Evolutionary conservation across 2,797 vertebrate species (phyloP), one percentile per base, ranked within the genome.

Genomic region (Tarsius wallacei): DNA sequence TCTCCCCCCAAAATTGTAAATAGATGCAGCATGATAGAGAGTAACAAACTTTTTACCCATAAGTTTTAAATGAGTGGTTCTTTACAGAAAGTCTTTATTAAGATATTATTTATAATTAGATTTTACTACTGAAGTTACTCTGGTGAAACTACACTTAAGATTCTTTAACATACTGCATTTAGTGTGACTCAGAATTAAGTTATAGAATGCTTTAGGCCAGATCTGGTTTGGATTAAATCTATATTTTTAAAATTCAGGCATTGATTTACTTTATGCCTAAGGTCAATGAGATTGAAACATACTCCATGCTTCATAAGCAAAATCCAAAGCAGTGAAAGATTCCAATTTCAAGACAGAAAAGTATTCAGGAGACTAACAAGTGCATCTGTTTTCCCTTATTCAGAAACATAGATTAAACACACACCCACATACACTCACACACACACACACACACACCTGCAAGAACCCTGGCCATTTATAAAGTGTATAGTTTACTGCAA

Each of bases 261-360:
- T 87, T 68, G 94, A 95, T 86, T 87, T 97, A 90, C 89, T 95
- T 96, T 78, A 87, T 66, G 87, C 96, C 94, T 90, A 93, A 96
- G 90, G 97, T 86, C 88, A 92, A 17, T 81, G 28, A 1, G 15
- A 97, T 87, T 93, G 94, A 77, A 97, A 93, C 42, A 55, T 61
- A 89, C 28, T 76, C 71, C 42, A 55, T 92, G 59, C 59, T 90
- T 93, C 82, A 92, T 70, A 89, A 96, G 76, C 36, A 95, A 93
- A 91, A 96, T 90, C 47, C 82, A 82, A 80, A 81, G 59, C 64
- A 61, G 59, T 51, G 57, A 80, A 73, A 68, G 59, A 83, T 64
- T 97, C 53, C 73, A 90, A 21, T 96, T 91, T 33, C 66, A 91
- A 94, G 49, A 96, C 81, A 96, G 81, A 84, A 83, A 90, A 77